phyloP scores from a whole-genome alignment of 2,888 invertebrate species.

The Metellina segmentata region DNA sequence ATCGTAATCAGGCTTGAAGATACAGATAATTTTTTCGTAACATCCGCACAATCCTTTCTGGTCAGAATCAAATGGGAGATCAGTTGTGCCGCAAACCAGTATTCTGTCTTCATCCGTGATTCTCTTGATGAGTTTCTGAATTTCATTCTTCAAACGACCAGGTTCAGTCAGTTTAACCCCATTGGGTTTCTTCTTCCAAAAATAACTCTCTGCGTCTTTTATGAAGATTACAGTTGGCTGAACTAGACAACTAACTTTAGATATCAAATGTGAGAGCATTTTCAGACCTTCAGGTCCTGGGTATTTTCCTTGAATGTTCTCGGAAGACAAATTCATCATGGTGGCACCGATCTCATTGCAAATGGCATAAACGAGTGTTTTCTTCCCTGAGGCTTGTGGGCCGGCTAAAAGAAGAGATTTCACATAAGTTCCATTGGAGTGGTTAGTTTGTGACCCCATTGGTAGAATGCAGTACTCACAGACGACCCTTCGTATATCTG shows the following conservation, averaged over 20 bases:
- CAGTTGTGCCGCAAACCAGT: constrained; percentile 89
- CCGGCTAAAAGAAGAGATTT: constrained; percentile 91
- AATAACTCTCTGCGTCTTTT: constrained; percentile 85
- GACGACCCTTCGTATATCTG: constrained; percentile 92
- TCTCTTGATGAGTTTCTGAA: constrained; percentile 94
- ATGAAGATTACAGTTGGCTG: constrained; percentile 96
- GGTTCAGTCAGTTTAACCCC: constrained; percentile 87
- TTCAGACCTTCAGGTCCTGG: constrained; percentile 96
- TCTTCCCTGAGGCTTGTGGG: constrained; percentile 92
- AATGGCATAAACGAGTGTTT: constrained; percentile 91
- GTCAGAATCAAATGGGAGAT: constrained; percentile 94
- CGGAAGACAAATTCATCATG: constrained; percentile 93
- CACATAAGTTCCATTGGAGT: constrained; percentile 81
- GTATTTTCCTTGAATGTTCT: constrained; percentile 96
- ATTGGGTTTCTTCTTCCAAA: constrained; percentile 83
- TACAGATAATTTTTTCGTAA: constrained; percentile 91
- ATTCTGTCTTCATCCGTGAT: constrained; percentile 92
- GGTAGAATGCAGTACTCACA: constrained; percentile 94
- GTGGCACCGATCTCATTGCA: constrained; percentile 94
- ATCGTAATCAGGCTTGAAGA: constrained; percentile 93
- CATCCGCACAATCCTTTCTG: constrained; percentile 91
- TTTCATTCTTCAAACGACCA: constrained; percentile 94
- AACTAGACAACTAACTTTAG: constrained; percentile 88
- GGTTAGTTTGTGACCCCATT: constrained; percentile 83
- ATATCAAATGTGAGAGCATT: constrained; percentile 94